A percentile compares a stretch with the other conserved stretches of the same genome.
Conservation (phyloP, 2,888 invertebrate genomes). For the Apamea epomidion region DNA sequence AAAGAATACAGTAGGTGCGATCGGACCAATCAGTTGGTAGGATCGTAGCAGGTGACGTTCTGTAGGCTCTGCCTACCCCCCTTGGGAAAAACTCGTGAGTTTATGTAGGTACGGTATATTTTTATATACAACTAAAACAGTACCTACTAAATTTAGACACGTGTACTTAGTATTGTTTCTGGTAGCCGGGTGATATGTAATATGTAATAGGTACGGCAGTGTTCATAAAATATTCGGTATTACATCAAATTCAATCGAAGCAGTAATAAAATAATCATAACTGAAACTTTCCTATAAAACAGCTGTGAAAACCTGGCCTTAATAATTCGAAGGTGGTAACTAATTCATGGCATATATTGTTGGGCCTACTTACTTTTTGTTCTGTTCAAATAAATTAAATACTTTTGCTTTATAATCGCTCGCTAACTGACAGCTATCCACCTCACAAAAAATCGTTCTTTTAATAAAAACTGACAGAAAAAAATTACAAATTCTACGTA, state of each 20-base stretch:
- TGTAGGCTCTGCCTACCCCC: background rate
- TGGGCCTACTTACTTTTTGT: background rate
- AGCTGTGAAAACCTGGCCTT: background rate
- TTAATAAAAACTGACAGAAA: constrained; percentile 13
- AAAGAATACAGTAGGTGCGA: background rate
- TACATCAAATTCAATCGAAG: background rate
- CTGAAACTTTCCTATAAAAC: background rate
- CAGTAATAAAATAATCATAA: constrained; percentile 21
- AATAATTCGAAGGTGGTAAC: background rate
- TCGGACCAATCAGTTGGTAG: too few species aligned
- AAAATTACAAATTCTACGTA: constrained; percentile 33
- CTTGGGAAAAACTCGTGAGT: background rate
- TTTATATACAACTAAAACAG: background rate
- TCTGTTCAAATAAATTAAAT: constrained; percentile 3
- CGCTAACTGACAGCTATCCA: constrained; percentile 1
- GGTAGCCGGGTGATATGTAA: background rate
- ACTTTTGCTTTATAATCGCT: background rate
- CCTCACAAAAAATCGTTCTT: background rate
- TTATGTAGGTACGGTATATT: background rate
- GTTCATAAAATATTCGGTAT: constrained; percentile 6
- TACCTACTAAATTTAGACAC: background rate
- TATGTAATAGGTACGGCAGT: background rate
- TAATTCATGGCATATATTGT: background rate
- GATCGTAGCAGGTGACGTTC: background rate
- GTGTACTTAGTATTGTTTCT: constrained; percentile 4